Evolutionary conservation across 2,888 invertebrate genomes (phyloP).

Genomic region (Octodonta nipae): DNA sequence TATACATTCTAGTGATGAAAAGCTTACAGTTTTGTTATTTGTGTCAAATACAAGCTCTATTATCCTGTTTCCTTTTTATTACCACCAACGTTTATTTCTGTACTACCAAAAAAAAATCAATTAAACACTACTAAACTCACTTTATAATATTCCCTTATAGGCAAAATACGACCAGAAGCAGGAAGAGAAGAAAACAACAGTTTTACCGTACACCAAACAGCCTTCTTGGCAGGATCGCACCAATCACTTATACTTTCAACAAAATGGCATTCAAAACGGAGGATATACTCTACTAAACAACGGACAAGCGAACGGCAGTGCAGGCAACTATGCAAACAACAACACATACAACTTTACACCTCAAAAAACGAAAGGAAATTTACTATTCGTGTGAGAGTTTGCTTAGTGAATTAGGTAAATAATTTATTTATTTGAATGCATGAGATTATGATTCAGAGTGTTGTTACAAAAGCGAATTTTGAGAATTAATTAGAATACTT

Average conservation of each 20-base stretch:
- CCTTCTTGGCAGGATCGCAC: conserved; percentile 33
- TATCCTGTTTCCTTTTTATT: no score
- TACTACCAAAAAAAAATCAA: no score
- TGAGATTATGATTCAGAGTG: no score
- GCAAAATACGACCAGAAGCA: conserved; percentile 57
- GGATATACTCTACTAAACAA: conserved; percentile 15
- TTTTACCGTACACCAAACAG: conserved; percentile 41
- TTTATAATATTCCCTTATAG: conserved; percentile 37
- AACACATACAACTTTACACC: conserved; percentile 25
- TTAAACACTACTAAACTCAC: no score
- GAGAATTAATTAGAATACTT: no score
- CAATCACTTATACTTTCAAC: conserved; percentile 49
- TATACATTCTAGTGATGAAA: no score
- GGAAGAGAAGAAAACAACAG: conserved; percentile 37
- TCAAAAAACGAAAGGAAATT: conserved; percentile 26
- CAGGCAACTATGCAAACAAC: conserved; percentile 21
- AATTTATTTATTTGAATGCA: no score
- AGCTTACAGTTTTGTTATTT: no score
- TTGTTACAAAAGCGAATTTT: no score
- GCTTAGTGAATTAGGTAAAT: no score
- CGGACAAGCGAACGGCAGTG: conserved; percentile 20
- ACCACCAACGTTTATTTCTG: no score
- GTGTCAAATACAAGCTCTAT: no score
- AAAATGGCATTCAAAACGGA: conserved; percentile 14
- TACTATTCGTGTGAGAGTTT: conserved; percentile 28